Evolutionary conservation across 2,113 vertebrate genomes (phyloP), one percentile per base, ranked within the genome.

Genomic region (Coptodon bakossiorum): DNA sequence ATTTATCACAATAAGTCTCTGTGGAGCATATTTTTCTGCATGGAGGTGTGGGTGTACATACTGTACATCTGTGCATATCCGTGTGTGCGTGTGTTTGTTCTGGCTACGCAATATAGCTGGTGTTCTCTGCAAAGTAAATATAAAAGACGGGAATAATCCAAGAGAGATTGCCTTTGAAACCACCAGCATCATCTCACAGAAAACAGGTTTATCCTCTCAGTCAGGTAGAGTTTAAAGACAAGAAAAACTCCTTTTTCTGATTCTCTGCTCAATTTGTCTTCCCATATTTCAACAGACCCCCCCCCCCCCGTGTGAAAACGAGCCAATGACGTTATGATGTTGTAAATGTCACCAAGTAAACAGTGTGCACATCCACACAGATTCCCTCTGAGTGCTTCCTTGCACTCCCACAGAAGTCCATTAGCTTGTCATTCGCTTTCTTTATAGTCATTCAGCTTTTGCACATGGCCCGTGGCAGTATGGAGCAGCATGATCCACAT

Each of bases 361-460:
- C 89, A 91, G 50, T 52, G 84, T 50, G 68, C 22, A 83, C 54
- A 82, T 89, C 83, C 68, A 80, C 84, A 59, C 56, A 90, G 87
- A 71, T 84, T 84, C 79, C 85, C 71, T 92, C 82, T 17, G 80
- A 91, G 90, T 86, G 84, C 92, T 90, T 88, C 90, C 92, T 90
- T 53, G 38, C 68, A 89, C 92, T 89, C 89, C 90, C 84, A 92
- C 92, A 85, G 82, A 91, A 88, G 91, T 92, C 92, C 91, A 94
- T 93, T 90, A 94, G 90, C 88, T 90, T 94, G 93, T 94, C 93
- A 81, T 91, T 88, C 61, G 81, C 87, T 91, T 91, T 89, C 87
- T 89, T 89, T 90, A 57, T 90, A 90, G 93, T 94, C 95, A 95
- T 94, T 95, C 95, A 94, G 93, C 87, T 94, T 93, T 90, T 92